phyloP scores from a whole-genome alignment of 2,113 vertebrate genomes.

The Proterorhinus semilunaris region DNA sequence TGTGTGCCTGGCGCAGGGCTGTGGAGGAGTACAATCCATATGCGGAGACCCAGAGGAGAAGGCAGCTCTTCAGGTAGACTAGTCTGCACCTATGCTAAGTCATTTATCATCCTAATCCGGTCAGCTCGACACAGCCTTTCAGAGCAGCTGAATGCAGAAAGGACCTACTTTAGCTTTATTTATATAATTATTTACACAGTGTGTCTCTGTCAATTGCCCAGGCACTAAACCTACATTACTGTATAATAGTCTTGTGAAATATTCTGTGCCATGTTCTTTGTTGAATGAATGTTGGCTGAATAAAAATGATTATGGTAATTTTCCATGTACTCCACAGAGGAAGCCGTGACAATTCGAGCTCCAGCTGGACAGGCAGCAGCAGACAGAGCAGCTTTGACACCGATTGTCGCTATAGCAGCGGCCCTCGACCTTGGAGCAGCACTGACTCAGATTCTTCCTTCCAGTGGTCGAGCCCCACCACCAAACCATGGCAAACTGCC shows the following conservation, averaged over 20 bases:
- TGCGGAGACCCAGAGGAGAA: constrained; percentile 90
- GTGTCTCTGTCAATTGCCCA: neutral
- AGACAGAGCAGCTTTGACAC: constrained; percentile 92
- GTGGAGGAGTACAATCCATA: constrained; percentile 86
- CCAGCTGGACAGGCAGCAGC: constrained; percentile 87
- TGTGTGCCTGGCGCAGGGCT: constrained; percentile 72
- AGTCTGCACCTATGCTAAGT: constrained; percentile 35
- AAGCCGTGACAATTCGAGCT: constrained; percentile 82
- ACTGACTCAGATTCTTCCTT: constrained; percentile 91
- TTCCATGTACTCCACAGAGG: constrained; percentile 72
- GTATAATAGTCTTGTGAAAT: neutral
- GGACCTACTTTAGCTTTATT: constrained; percentile 23
- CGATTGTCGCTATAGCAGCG: constrained; percentile 83
- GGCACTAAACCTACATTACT: constrained; percentile 1
- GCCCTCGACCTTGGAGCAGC: constrained; percentile 95
- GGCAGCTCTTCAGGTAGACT: constrained; percentile 93
- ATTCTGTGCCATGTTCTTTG: constrained; percentile 6
- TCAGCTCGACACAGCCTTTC: constrained; percentile 36
- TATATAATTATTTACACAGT: constrained; percentile 1
- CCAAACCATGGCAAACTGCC: constrained; percentile 80
- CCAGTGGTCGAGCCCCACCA: constrained; percentile 71
- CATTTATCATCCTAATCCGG: constrained; percentile 64
- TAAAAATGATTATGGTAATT: constrained; percentile 32
- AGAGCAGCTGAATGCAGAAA: constrained; percentile 35
- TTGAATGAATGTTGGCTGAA: neutral